Conservation (phyloP, 2,797 vertebrate species). For the Esox lucius region DNA sequence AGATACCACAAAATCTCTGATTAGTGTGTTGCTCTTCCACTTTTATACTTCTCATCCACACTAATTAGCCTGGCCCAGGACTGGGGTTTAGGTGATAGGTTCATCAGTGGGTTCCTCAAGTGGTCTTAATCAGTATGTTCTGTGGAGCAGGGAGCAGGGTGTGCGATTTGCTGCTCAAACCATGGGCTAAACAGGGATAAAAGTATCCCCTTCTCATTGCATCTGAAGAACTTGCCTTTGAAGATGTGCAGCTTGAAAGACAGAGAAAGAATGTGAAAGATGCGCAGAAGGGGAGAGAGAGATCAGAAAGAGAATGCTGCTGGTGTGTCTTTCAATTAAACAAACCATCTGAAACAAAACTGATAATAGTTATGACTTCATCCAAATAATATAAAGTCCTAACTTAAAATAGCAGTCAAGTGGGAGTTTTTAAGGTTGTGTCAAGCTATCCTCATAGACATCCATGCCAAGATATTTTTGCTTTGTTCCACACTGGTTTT, state of each 20-base stretch:
- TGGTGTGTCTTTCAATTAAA: not conserved
- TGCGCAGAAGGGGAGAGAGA: not conserved
- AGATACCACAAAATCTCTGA: not conserved
- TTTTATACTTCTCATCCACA: not conserved
- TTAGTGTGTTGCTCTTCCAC: too few species aligned
- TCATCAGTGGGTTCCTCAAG: not conserved
- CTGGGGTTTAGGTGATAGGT: not conserved
- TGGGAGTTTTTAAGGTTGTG: too few species aligned
- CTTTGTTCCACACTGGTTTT: too few species aligned
- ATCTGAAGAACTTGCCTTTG: not conserved
- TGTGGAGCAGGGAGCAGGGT: not conserved
- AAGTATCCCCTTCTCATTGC: not conserved
- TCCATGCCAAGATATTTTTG: too few species aligned
- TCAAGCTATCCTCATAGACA: too few species aligned
- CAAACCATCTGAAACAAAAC: not conserved
- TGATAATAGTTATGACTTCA: not conserved
- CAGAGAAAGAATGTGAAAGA: not conserved
- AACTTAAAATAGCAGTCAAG: not conserved
- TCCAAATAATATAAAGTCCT: not conserved
- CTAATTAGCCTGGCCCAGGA: not conserved
- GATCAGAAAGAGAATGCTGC: not conserved
- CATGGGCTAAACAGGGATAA: constrained; percentile 5
- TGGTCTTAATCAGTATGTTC: not conserved
- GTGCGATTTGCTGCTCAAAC: not conserved
- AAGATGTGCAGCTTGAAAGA: not conserved